Evolutionary conservation across 1,140 invertebrate genomes (phyloP).

Genomic region (Drosophila arawakana): DNA sequence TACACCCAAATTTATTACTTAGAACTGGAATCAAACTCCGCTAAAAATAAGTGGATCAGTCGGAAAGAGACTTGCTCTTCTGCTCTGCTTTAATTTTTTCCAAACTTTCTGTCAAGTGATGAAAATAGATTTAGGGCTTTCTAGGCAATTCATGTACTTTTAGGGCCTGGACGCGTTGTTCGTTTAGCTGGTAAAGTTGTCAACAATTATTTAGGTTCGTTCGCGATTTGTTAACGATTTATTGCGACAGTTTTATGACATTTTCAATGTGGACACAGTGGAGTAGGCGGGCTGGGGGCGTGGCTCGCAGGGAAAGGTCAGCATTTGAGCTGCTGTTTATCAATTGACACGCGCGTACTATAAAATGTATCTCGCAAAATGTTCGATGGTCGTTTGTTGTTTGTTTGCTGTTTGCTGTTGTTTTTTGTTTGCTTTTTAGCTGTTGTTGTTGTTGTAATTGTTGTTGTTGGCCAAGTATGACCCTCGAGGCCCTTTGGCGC

Average conservation of each 20-base stretch:
- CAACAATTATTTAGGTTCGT: conserved; percentile 51
- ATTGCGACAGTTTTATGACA: conserved; percentile 60
- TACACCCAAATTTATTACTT: background rate
- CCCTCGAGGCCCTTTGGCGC: conserved; percentile 24
- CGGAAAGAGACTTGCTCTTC: background rate
- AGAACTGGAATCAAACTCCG: background rate
- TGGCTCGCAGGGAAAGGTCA: background rate
- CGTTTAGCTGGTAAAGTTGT: conserved; percentile 24
- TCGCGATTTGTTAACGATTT: conserved; percentile 68
- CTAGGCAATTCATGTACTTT: background rate
- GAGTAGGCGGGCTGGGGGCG: background rate
- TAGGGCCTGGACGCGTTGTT: background rate
- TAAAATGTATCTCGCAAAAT: conserved; percentile 58
- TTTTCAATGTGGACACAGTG: conserved; percentile 30
- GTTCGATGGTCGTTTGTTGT: conserved; percentile 24
- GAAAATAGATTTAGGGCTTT: conserved; percentile 10
- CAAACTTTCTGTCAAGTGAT: background rate
- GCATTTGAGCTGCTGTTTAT: conserved; percentile 57
- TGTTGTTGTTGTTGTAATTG: background rate
- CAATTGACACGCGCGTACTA: conserved; percentile 73
- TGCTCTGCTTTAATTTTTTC: background rate
- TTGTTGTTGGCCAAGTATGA: conserved; percentile 18
- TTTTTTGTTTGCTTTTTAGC: conserved; percentile 2
- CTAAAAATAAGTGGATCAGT: conserved; percentile 2
- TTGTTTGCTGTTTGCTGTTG: conserved; percentile 1